phyloP scores from a whole-genome alignment of 2,888 invertebrate genomes.

The Yponomeuta plumbellus region DNA sequence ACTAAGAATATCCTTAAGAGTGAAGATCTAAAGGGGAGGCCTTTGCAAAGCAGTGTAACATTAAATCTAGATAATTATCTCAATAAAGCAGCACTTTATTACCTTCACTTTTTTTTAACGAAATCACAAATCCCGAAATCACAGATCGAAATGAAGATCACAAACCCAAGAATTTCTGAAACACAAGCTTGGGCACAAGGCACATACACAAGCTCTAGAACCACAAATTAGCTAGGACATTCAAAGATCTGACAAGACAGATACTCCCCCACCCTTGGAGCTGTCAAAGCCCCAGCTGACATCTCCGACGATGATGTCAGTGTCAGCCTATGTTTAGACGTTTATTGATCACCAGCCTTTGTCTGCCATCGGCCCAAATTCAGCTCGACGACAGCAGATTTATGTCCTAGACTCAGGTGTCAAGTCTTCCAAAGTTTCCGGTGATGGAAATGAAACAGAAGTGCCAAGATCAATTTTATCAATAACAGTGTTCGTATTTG shows the following conservation, averaged over 20 bases:
- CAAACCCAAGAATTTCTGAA: no score
- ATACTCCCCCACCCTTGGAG: constrained; percentile 13
- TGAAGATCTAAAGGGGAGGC: no score
- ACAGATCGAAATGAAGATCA: no score
- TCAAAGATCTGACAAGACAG: neutral
- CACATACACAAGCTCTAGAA: neutral
- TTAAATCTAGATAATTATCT: no score
- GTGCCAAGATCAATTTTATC: neutral
- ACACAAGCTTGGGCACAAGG: no score
- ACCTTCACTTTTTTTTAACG: no score
- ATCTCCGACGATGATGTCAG: constrained; percentile 20
- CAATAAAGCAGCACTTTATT: no score
- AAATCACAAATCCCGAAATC: no score
- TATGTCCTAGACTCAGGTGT: constrained; percentile 62
- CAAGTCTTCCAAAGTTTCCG: constrained; percentile 50
- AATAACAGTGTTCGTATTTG: no score
- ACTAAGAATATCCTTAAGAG: no score
- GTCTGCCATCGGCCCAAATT: constrained; percentile 52
- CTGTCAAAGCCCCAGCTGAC: constrained; percentile 13
- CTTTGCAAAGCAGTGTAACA: no score
- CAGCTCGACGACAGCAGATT: constrained; percentile 67
- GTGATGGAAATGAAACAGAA: constrained; percentile 29
- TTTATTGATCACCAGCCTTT: constrained; percentile 56
- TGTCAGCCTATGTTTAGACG: constrained; percentile 38
- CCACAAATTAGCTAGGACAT: neutral